Percentiles rank a stretch among this genome's conserved stretches.
phyloP scores from a whole-genome alignment of 2,113 vertebrate species.

The Solea solea region DNA sequence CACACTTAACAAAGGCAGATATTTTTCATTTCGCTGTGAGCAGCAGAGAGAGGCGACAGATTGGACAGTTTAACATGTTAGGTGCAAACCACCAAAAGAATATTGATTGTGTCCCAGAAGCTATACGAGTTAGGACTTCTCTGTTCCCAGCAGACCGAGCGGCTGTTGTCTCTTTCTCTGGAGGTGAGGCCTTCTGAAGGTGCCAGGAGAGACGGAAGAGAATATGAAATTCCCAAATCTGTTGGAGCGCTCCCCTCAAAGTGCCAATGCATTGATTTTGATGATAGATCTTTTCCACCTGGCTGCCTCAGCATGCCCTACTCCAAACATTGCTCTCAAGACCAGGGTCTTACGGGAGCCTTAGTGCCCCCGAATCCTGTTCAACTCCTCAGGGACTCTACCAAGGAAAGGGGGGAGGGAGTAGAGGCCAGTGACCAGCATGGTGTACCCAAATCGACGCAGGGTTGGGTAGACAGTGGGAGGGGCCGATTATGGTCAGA shows the following conservation, averaged over 20 bases:
- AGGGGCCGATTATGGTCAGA: constrained; percentile 52
- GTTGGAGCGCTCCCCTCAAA: constrained; percentile 75
- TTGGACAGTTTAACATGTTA: constrained; percentile 17
- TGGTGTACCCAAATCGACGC: constrained; percentile 61
- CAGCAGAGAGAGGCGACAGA: constrained; percentile 8
- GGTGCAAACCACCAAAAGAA: constrained; percentile 40
- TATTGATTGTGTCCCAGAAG: constrained; percentile 56
- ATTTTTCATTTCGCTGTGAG: constrained; percentile 12
- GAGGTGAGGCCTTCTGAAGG: constrained; percentile 38
- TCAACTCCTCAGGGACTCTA: constrained; percentile 43
- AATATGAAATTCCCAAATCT: constrained; percentile 76
- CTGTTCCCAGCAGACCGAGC: constrained; percentile 48
- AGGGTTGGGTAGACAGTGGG: constrained; percentile 33
- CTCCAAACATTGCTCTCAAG: constrained; percentile 59
- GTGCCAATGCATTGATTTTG: constrained; percentile 85
- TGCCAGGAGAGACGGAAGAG: constrained; percentile 44
- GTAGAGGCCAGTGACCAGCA: constrained; percentile 50
- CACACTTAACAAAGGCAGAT: not conserved
- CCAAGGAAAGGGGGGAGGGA: not conserved
- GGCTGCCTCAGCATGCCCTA: constrained; percentile 59
- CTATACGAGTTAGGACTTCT: constrained; percentile 33
- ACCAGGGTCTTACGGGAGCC: constrained; percentile 55
- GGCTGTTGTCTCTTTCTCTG: constrained; percentile 49
- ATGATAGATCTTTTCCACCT: constrained; percentile 73
- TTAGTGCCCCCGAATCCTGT: constrained; percentile 58